A percentile compares a stretch with the other conserved stretches of the same genome.
Conservation (phyloP, 2,797 vertebrate genomes). For the Parauchenoglanis punctatus region DNA sequence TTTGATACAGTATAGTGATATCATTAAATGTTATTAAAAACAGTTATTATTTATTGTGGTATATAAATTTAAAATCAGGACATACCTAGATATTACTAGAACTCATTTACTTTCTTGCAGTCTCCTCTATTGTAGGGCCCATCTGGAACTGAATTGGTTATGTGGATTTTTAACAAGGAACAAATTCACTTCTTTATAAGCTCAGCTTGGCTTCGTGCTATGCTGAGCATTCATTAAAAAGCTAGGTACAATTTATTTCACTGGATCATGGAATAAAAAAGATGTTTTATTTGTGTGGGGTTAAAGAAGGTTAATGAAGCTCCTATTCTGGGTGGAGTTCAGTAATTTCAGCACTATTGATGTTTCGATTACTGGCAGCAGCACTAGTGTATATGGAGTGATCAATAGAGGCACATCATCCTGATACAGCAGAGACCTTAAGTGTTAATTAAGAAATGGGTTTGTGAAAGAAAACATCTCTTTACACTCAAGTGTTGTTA, state of each 20-base stretch:
- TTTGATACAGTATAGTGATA: not conserved
- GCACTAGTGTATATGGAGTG: slow-evolving; percentile 37
- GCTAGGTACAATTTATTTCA: slow-evolving; percentile 20
- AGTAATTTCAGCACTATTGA: slow-evolving; percentile 59
- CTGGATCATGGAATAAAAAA: slow-evolving; percentile 16
- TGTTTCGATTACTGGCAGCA: slow-evolving; percentile 54
- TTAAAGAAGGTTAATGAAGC: slow-evolving; percentile 58
- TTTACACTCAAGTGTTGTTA: slow-evolving; percentile 37
- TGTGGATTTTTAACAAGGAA: slow-evolving; percentile 11
- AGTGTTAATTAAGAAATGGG: slow-evolving; percentile 54
- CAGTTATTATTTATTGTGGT: not conserved
- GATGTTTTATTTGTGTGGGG: slow-evolving; percentile 46
- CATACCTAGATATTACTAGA: not conserved
- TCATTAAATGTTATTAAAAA: not conserved
- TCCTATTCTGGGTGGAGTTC: slow-evolving; percentile 45
- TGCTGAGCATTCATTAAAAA: slow-evolving; percentile 15
- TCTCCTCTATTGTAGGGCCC: not conserved
- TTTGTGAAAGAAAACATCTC: slow-evolving; percentile 41
- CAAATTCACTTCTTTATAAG: slow-evolving; percentile 29
- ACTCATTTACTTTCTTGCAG: not conserved
- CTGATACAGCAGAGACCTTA: slow-evolving; percentile 45
- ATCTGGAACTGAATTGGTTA: not conserved
- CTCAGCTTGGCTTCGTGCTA: not conserved
- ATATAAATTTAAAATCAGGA: not conserved
- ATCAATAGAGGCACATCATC: slow-evolving; percentile 54